These are phyloP conservation scores for Pyralis farinalis DNA, from an alignment of 2,888 invertebrate genomes.

Conservation along the genomic window DNA sequence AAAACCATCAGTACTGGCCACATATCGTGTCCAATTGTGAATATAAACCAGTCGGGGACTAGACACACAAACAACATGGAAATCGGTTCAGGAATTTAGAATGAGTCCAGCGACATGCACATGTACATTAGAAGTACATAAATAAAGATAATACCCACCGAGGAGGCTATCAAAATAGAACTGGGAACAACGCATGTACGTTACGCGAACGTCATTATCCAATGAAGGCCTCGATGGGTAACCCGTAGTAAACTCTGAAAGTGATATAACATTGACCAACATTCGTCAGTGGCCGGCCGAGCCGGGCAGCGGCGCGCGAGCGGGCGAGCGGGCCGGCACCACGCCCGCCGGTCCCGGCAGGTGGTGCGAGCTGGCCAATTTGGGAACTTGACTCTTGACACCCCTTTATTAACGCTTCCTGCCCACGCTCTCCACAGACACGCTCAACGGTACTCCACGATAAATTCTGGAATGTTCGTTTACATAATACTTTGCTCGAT, in stretches of 20 bases:
- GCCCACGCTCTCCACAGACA: conserved; percentile 29
- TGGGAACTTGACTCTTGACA: conserved; percentile 48
- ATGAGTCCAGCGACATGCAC: too few species aligned
- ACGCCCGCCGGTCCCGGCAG: conserved; percentile 20
- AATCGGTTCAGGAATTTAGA: too few species aligned
- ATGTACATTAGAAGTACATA: too few species aligned
- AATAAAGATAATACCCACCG: too few species aligned
- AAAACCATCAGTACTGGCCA: too few species aligned
- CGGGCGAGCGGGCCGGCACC: neutral
- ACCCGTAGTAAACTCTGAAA: conserved; percentile 33
- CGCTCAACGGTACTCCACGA: too few species aligned
- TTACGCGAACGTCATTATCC: conserved; percentile 30
- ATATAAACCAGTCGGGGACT: too few species aligned
- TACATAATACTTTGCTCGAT: too few species aligned
- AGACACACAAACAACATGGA: too few species aligned
- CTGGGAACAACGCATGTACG: conserved; percentile 8
- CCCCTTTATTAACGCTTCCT: conserved; percentile 46
- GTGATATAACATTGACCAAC: conserved; percentile 16
- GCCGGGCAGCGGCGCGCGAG: conserved; percentile 20
- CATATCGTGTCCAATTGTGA: too few species aligned
- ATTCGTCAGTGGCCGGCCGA: conserved; percentile 15
- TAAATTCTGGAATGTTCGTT: too few species aligned
- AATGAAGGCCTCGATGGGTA: conserved; percentile 30
- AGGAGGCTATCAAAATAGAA: conserved; percentile 1
- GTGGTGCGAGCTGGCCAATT: conserved; percentile 35